These are phyloP conservation scores for Arrhopalites spinosus DNA, from an alignment of 2,888 invertebrate species.

Conservation along the genomic window DNA sequence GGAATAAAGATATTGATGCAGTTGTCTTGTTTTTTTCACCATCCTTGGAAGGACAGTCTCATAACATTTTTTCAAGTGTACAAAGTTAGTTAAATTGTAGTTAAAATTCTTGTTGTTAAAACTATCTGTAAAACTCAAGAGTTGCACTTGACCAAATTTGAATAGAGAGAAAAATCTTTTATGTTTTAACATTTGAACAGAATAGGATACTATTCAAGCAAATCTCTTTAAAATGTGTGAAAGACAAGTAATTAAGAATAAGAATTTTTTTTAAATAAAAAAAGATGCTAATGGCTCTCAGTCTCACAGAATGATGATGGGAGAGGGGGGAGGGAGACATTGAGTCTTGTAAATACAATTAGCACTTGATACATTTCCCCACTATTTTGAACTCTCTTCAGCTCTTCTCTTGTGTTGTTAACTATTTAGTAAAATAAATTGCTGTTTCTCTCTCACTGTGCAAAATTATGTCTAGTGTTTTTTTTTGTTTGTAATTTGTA, in stretches of 20 bases:
- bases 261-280: not conserved
- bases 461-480: not conserved
- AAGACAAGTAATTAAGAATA: constrained; percentile 7
- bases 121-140: not conserved
- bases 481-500: not conserved
- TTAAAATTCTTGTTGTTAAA: not conserved
- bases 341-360: not conserved
- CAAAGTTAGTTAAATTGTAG: not conserved
- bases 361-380: not conserved
- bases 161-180: not conserved
- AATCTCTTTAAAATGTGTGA: not conserved
- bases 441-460: not conserved
- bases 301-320: no score
- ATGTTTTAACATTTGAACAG: no score
- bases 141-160: no score
- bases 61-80: not conserved
- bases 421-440: not conserved
- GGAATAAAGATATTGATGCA: no score
- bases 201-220: no score
- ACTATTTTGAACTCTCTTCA: not conserved
- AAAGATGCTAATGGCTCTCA: not conserved
- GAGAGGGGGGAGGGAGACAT: no score
- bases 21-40: not conserved
- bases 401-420: not conserved
- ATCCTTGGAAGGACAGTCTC: not conserved